phyloP scores from a whole-genome alignment of 2,797 vertebrate genomes.

The Thalassophryne amazonica region DNA sequence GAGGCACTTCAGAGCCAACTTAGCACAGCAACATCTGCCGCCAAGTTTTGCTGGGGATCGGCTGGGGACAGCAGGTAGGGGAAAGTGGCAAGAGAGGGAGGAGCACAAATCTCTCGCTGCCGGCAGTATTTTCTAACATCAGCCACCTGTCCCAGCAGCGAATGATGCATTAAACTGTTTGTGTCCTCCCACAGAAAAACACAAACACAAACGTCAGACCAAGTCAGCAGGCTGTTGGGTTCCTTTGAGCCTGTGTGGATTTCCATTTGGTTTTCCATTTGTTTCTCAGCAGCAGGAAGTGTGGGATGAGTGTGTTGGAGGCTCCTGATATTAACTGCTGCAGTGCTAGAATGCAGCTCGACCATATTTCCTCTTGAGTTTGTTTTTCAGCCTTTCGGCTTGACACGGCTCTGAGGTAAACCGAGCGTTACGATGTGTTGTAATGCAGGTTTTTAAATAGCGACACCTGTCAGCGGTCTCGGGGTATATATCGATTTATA shows the following conservation, averaged over 20 bases:
- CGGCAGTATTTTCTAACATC: conserved; percentile 84
- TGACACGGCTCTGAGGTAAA: no score
- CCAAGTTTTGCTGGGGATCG: conserved; percentile 85
- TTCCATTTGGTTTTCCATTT: conserved; percentile 35
- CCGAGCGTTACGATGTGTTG: no score
- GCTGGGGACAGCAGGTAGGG: conserved; percentile 90
- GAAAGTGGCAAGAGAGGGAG: conserved; percentile 67
- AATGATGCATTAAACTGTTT: conserved; percentile 76
- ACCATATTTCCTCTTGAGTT: conserved; percentile 8
- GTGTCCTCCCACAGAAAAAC: conserved; percentile 7
- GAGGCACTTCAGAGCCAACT: conserved; percentile 96
- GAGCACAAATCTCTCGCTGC: conserved; percentile 32
- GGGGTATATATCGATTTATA: no score
- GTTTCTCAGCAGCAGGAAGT: conserved; percentile 36
- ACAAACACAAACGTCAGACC: conserved; percentile 28
- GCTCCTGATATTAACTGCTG: conserved; percentile 38
- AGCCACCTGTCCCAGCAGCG: conserved; percentile 80
- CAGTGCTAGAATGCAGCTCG: conserved; percentile 1
- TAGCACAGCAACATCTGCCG: conserved; percentile 89
- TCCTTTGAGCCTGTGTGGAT: conserved; percentile 8
- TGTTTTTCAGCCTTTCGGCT: neutral
- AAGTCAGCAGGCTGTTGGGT: conserved; percentile 8
- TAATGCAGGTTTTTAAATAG: no score
- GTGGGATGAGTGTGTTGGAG: conserved; percentile 32
- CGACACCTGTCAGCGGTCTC: no score